Conservation (phyloP, 2,888 invertebrate species). For the Agrotis exclamationis region DNA sequence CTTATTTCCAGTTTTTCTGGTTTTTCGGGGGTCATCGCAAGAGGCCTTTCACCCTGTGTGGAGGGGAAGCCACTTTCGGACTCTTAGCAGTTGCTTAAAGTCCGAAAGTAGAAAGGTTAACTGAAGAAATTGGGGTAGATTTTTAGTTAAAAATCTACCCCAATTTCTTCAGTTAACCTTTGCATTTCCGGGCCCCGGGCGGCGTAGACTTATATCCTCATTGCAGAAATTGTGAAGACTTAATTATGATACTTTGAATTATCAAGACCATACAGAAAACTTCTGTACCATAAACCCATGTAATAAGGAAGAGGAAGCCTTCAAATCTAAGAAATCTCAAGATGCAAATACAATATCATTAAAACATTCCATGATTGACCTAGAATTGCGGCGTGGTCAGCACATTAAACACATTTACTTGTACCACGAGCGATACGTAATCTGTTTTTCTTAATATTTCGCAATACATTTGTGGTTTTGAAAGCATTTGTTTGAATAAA, state of each 20-base stretch:
- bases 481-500: slow-evolving; percentile 53
- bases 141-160: no score
- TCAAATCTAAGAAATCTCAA: slow-evolving; percentile 44
- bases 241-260: background rate
- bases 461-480: slow-evolving; percentile 71
- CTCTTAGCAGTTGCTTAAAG: no score
- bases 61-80: no score
- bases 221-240: background rate
- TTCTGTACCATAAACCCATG: slow-evolving; percentile 16
- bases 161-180: no score
- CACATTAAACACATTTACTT: slow-evolving; percentile 64
- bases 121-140: no score
- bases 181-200: no score
- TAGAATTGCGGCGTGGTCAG: slow-evolving; percentile 61
- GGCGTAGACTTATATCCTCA: background rate
- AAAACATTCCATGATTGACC: slow-evolving; percentile 67
- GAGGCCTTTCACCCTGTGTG: no score
- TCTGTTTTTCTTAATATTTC: slow-evolving; percentile 57
- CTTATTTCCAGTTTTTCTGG: no score
- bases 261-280: background rate
- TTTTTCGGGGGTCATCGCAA: no score
- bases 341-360: slow-evolving; percentile 63
- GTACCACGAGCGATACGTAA: slow-evolving; percentile 41
- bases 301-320: slow-evolving; percentile 64
- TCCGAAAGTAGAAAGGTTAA: no score